Evolutionary conservation across 1,140 invertebrate genomes (phyloP), one percentile per base, ranked within the genome.

Genomic region (Mesaphorura yosii): DNA sequence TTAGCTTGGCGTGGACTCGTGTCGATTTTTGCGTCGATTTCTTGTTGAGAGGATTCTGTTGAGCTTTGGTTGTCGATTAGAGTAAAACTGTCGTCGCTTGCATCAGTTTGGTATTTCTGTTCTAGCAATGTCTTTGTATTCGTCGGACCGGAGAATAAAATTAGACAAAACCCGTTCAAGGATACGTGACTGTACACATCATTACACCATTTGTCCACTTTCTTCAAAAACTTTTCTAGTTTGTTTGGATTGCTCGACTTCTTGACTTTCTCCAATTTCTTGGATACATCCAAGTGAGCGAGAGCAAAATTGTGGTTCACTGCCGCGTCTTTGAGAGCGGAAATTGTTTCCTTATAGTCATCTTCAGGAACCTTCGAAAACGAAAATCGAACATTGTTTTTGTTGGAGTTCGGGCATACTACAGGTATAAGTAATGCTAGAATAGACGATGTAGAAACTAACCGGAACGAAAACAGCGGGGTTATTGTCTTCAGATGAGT

Each of bases 301-400:
- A 65, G 29, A 10, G 49, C 42, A 31, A 65, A 50, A 37, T 64
- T 52, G 47, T 62, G 48, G n/a, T 38, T 31, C 14, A 55, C 31
- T 23, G 56, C 44, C 29, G 55, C 15, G 17, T 58, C 39, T 44
- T 54, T 14, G 15, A 63, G 37, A 3, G 47, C 19, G 29, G 51
- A 38, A 15, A 59, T 26, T 12, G 55, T 50, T 53, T 64, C 59
- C 27, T 59, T 56, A 40, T 20, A 39, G 15, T 54, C 37, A 12
- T 15, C 3, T 6, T 26, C 12, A 48, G 46, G 15, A n/a, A 14
- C 26, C 6, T 14, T 20, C 26, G 4, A 25, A 26, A 4, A 37
- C 34, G 1, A 28, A 34, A 34, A 10, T 34, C 10, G 10, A 34
- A 34, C 31, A 34, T 34, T 34, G n/a, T n/a, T n/a, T n/a, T n/a